These are phyloP conservation scores for Beroe ovata DNA, from an alignment of 37 sponge, comb jelly and placozoan species.

Conservation along the genomic window DNA sequence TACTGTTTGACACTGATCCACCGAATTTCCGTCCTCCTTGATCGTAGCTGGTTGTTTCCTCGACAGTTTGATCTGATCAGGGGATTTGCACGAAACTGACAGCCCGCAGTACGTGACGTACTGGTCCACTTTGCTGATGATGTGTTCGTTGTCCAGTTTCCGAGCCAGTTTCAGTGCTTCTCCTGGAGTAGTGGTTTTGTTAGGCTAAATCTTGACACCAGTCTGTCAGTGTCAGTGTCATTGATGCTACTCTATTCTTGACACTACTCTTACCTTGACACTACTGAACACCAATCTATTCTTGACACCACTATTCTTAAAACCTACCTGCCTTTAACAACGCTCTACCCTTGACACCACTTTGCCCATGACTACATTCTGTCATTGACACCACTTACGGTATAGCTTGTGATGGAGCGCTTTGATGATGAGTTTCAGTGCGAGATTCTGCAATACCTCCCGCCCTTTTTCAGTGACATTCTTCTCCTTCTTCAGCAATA, in stretches of 20 bases:
- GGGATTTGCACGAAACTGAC: constrained; percentile 33
- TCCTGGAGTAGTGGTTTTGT: too few relatives aligned
- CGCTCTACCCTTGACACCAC: too few relatives aligned
- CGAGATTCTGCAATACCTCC: not conserved
- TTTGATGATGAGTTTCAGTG: constrained; percentile 44
- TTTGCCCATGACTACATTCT: too few relatives aligned
- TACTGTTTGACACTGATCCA: too few relatives aligned
- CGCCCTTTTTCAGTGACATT: constrained; percentile 9
- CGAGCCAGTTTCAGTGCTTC: constrained; percentile 61
- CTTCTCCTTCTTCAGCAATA: constrained; percentile 30
- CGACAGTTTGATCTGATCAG: constrained; percentile 46
- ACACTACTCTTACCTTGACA: too few relatives aligned
- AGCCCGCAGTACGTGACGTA: constrained; percentile 51
- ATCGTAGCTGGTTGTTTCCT: too few relatives aligned
- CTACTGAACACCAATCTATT: too few relatives aligned
- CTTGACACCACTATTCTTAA: too few relatives aligned
- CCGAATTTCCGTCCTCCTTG: too few relatives aligned
- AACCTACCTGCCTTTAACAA: too few relatives aligned
- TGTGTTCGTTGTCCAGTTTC: constrained; percentile 53
- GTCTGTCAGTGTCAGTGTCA: too few relatives aligned
- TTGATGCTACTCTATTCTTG: too few relatives aligned
- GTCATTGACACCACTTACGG: constrained; percentile 50
- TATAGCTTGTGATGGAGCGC: constrained; percentile 45
- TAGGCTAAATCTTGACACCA: not conserved
- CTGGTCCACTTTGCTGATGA: constrained; percentile 21